phyloP scores from a whole-genome alignment of 2,888 invertebrate species.

The Fissipunctia ypsillon region DNA sequence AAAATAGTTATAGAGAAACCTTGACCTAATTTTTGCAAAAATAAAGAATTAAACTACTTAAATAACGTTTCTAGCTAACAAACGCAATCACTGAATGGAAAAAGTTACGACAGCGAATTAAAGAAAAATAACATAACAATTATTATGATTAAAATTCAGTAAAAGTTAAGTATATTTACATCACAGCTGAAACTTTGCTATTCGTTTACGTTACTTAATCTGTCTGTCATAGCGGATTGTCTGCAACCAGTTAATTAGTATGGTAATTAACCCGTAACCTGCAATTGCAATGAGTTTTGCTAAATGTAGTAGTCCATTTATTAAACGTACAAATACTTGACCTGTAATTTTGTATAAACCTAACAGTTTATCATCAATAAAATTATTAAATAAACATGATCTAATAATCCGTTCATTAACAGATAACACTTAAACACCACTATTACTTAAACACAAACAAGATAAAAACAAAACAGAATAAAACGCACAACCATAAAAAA shows the following conservation, averaged over 20 bases:
- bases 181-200: slow-evolving; percentile 30
- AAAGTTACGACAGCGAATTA: not conserved
- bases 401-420: not conserved
- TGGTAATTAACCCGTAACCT: slow-evolving; percentile 28
- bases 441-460: not conserved
- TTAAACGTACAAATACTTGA: not conserved
- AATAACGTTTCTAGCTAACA: not conserved
- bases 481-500: slow-evolving; percentile 8
- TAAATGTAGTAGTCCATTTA: slow-evolving; percentile 2
- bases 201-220: slow-evolving; percentile 35
- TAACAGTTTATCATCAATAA: not conserved
- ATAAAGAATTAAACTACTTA: not conserved
- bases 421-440: not conserved
- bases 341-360: not conserved
- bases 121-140: not conserved
- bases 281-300: slow-evolving; percentile 12
- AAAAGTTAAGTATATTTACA: slow-evolving; percentile 32
- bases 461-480: slow-evolving; percentile 1
- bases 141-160: slow-evolving; percentile 12
- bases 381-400: not conserved
- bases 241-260: slow-evolving; percentile 32
- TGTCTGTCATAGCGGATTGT: slow-evolving; percentile 34
- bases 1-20: not conserved
- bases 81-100: not conserved
- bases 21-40: not conserved